phyloP scores from a whole-genome alignment of 2,888 invertebrate genomes.

The Gibbula magus region DNA sequence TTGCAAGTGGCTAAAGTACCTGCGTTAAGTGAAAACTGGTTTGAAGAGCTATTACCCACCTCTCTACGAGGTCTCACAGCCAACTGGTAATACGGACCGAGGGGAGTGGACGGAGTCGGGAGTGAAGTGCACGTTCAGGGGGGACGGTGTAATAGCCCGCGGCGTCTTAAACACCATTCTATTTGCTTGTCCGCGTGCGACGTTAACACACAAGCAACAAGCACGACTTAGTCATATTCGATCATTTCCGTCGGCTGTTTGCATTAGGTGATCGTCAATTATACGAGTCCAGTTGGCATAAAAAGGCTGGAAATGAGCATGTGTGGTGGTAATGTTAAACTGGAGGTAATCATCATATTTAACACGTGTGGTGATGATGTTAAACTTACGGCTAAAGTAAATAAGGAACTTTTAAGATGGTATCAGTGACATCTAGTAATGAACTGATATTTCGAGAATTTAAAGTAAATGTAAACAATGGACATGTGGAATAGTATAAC shows the following conservation, averaged over 20 bases:
- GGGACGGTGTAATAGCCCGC: not conserved
- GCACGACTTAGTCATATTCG: conserved; percentile 2
- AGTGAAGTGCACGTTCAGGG: not conserved
- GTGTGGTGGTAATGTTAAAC: no score
- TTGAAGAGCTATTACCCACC: not conserved
- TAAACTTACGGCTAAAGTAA: no score
- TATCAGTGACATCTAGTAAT: no score
- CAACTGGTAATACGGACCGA: not conserved
- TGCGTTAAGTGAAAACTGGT: not conserved
- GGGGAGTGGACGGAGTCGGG: not conserved
- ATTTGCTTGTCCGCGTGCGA: conserved; percentile 5
- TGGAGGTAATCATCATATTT: no score
- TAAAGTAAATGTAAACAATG: no score
- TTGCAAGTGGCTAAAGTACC: not conserved
- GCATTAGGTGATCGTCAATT: not conserved
- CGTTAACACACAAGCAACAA: not conserved
- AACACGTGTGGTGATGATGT: no score
- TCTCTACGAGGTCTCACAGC: not conserved
- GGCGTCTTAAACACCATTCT: not conserved
- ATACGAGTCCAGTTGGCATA: not conserved
- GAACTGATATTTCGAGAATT: no score
- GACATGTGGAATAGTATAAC: no score
- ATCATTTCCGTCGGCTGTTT: conserved; percentile 9
- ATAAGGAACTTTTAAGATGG: no score
- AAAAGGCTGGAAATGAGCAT: no score